phyloP scores from a whole-genome alignment of 2,797 vertebrate genomes.

The Tokudaia tokunoshimensis region DNA sequence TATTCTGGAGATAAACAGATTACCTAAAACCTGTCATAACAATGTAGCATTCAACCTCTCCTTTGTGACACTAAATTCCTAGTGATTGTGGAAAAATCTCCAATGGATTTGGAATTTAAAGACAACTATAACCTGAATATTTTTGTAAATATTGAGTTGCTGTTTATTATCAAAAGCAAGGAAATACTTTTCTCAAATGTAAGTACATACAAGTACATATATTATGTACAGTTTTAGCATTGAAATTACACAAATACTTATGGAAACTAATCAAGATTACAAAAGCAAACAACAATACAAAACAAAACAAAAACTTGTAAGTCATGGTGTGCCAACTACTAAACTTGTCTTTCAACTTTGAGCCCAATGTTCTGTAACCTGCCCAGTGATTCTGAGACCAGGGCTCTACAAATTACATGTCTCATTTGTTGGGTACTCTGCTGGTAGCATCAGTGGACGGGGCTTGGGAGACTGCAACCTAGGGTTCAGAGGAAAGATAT shows the following conservation, averaged over 20 bases:
- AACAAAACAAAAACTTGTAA: background rate
- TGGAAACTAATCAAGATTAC: background rate
- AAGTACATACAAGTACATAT: background rate
- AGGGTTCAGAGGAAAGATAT: background rate
- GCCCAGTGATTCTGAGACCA: background rate
- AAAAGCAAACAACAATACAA: background rate
- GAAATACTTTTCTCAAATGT: conserved; percentile 12
- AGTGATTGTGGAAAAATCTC: background rate
- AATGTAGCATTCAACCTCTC: background rate
- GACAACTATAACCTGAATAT: background rate
- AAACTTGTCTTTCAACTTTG: background rate
- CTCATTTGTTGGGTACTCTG: background rate
- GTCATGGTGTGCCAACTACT: background rate
- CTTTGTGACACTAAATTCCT: background rate
- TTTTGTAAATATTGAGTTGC: background rate
- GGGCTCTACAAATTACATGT: background rate
- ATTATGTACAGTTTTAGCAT: background rate
- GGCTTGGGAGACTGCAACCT: background rate
- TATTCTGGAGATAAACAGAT: conserved; percentile 24
- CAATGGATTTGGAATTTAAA: conserved; percentile 18
- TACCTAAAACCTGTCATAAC: background rate
- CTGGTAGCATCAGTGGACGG: background rate
- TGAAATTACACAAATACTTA: background rate
- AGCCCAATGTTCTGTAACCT: background rate
- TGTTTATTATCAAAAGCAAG: conserved; percentile 3